A percentile compares a stretch with the other conserved stretches of the same genome.
Evolutionary conservation across 1,140 invertebrate genomes (phyloP).

Genomic region (Melipona quadrifasciata): DNA sequence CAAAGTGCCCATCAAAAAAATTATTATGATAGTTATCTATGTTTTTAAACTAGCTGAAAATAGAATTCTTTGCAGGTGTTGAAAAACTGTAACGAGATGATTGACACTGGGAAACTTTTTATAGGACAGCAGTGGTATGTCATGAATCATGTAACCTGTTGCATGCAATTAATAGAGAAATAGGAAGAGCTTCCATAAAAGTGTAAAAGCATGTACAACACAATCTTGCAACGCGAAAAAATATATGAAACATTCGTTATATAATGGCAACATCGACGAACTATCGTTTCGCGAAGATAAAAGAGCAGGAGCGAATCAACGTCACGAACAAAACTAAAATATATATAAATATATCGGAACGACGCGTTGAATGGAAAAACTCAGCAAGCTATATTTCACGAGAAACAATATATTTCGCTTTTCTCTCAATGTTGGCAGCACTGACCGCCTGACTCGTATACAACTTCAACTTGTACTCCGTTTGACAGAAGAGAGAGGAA

Average conservation of each 20-base stretch:
- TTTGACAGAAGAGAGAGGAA: constrained; percentile 63
- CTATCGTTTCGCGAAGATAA: background rate
- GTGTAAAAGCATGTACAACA: too few species aligned
- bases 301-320: background rate
- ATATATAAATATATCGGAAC: too few species aligned
- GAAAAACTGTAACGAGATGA: constrained; percentile 91
- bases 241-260: background rate
- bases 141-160: constrained; percentile 53
- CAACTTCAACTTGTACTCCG: constrained; percentile 29
- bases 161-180: constrained; percentile 21
- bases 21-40: background rate
- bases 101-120: constrained; percentile 94
- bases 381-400: background rate
- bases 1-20: background rate
- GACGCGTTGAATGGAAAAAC: background rate
- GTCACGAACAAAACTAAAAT: background rate
- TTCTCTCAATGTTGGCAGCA: constrained; percentile 29
- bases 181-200: background rate
- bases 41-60: background rate
- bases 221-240: background rate
- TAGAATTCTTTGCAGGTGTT: constrained; percentile 83
- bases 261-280: background rate
- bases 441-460: background rate
- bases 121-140: constrained; percentile 91
- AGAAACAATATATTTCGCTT: constrained; percentile 19